These are phyloP conservation scores for Agrypnus murinus DNA, from an alignment of 2,888 invertebrate species.

Conservation along the genomic window DNA sequence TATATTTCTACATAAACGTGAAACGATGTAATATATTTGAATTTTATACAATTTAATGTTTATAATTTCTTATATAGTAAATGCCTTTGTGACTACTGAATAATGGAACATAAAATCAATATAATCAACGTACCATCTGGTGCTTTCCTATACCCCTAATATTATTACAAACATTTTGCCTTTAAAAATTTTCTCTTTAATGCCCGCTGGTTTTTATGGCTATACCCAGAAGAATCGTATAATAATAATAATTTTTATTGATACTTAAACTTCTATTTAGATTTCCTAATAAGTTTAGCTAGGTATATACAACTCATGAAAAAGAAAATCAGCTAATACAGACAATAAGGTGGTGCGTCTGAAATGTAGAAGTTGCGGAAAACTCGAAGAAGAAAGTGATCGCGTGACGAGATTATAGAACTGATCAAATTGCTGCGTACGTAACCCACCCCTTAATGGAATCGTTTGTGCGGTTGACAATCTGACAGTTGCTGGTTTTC, in stretches of 20 bases:
- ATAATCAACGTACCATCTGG: conserved; percentile 5
- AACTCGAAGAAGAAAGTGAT: not conserved
- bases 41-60: no score
- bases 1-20: no score
- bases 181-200: not conserved
- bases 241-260: conserved; percentile 9
- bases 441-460: conserved; percentile 20
- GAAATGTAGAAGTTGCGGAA: not conserved
- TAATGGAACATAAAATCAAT: not conserved
- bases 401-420: conserved; percentile 18
- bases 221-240: not conserved
- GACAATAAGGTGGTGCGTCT: not conserved
- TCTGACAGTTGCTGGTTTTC: conserved; percentile 19
- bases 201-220: not conserved
- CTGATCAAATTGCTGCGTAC: conserved; percentile 15
- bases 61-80: not conserved
- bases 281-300: not conserved
- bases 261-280: not conserved
- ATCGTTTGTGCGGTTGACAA: conserved; percentile 21
- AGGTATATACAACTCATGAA: not conserved
- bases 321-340: not conserved
- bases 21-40: no score
- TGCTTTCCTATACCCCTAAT: not conserved
- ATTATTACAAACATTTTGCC: not conserved
- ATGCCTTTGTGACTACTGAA: not conserved